Conservation (phyloP, 2,888 invertebrate genomes). For the Pristionchus japonicus region DNA sequence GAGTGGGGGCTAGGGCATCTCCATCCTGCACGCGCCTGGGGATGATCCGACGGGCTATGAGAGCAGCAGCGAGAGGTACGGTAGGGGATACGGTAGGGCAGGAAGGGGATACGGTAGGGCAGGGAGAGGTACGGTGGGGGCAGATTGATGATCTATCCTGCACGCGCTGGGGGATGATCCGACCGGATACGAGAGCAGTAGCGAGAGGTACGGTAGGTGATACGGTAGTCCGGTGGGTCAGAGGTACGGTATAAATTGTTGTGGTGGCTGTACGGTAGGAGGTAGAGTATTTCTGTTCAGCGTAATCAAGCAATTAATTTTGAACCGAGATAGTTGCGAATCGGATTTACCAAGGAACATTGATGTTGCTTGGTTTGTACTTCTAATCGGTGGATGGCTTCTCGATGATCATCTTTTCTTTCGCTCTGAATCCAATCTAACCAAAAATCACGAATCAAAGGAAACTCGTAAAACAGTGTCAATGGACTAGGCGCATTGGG, state of each 20-base stretch:
- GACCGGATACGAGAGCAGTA: conserved; percentile 93
- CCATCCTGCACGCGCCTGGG: conserved; percentile 95
- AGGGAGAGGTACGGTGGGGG: conserved; percentile 86
- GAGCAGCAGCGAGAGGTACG: conserved; percentile 81
- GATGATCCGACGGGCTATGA: conserved; percentile 99
- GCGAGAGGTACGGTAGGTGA: conserved; percentile 51
- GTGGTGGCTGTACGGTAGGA: too few species aligned
- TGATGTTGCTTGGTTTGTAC: too few species aligned
- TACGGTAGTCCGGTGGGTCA: background rate
- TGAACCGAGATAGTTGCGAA: too few species aligned
- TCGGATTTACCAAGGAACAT: too few species aligned
- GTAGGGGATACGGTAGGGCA: background rate
- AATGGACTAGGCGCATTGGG: background rate
- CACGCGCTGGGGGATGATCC: conserved; percentile 99
- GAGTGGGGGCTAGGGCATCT: conserved; percentile 91
- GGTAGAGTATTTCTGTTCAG: too few species aligned
- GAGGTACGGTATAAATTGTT: background rate
- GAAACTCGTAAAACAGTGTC: too few species aligned
- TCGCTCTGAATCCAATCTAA: too few species aligned
- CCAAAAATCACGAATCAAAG: too few species aligned
- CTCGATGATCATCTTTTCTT: too few species aligned
- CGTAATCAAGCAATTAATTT: too few species aligned
- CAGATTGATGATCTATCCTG: conserved; percentile 85
- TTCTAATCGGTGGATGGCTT: too few species aligned
- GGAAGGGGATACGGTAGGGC: background rate